Percentiles rank a stretch among this genome's conserved stretches.
Evolutionary conservation across 2,888 invertebrate species (phyloP).

Genomic region (Stenodema calcarata): DNA sequence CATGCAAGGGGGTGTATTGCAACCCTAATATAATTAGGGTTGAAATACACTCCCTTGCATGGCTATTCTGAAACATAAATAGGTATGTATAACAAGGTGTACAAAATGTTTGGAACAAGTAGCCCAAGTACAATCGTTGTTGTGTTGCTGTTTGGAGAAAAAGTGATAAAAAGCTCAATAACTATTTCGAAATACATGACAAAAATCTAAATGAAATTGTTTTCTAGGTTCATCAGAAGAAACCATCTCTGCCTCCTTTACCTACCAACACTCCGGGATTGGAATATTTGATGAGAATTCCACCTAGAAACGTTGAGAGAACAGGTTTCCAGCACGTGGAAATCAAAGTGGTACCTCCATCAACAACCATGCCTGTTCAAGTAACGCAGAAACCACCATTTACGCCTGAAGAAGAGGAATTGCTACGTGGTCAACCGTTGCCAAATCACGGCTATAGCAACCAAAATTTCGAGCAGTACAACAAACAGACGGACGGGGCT

Average conservation of each 20-base stretch:
- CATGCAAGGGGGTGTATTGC: too few species aligned
- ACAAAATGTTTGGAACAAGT: too few species aligned
- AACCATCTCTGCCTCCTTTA: not conserved
- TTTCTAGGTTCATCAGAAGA: slow-evolving; percentile 27
- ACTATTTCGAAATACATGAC: not conserved
- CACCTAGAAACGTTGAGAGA: not conserved
- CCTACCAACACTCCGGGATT: not conserved
- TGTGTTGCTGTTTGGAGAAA: too few species aligned
- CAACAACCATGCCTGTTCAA: slow-evolving; percentile 1
- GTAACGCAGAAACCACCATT: slow-evolving; percentile 17
- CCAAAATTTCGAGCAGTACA: not conserved
- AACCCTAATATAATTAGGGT: too few species aligned
- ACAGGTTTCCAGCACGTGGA: slow-evolving; percentile 17
- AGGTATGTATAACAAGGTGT: too few species aligned
- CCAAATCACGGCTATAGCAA: slow-evolving; percentile 1
- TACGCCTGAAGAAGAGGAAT: not conserved
- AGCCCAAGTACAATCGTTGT: too few species aligned
- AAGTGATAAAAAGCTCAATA: not conserved
- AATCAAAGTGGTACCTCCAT: slow-evolving; percentile 33
- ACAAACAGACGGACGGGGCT: not conserved
- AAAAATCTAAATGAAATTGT: too few species aligned
- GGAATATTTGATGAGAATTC: slow-evolving; percentile 13
- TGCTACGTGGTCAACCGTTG: not conserved
- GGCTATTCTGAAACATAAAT: too few species aligned
- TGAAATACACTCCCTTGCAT: too few species aligned